Base-by-base conservation (phyloP, 2,888 invertebrate genomes). In the Pseudococcus viburni region DNA sequence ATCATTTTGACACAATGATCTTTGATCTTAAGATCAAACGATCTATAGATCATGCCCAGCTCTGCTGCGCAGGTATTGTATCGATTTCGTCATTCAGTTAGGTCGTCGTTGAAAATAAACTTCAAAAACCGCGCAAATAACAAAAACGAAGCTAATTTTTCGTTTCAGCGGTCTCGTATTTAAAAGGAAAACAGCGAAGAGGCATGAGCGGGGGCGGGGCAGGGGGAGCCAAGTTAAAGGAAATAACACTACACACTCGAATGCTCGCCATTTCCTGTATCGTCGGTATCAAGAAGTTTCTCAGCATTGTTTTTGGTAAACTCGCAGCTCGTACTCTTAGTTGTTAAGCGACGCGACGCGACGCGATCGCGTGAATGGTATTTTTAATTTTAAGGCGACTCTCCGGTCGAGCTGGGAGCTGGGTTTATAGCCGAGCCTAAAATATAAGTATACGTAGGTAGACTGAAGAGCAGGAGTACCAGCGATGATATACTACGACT, bases 241-340 rank as follows among this genome's bases (percentile, higher is more conserved):
- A 80, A 80, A 80, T 39, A 80, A 42, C 59, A n/a, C 80, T 80
- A 42, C 42, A 80, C 80, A 80, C 80, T 80, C 80, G 80, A 80
- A 80, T 80, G 80, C 80, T 80, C 80, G 80, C 80, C 42, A 39
- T 80, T 42, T 80, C 80, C 17, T 42, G 19, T 80, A 22, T 26
- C 15, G 80, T 80, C 42, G 26, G 39, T 80, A 39, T 42, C 17
- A 80, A 80, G 6, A 80, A 80, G 80, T 80, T 80, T 80, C 80
- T 80, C 80, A 80, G 80, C 80, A 80, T 80, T 80, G 80, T 80
- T 80, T 80, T 51, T 42, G 6, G 42, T 42, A 42, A 9, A 42
- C 8, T 9, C 42, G 42, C 9, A 8, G 42, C 8, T 9, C 42
- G 42, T 42, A 8, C 8, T 42, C 12, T 42, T 42, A 7, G 5